Evolutionary conservation across 2,888 invertebrate genomes (phyloP).

Genomic region (Macaria notata): DNA sequence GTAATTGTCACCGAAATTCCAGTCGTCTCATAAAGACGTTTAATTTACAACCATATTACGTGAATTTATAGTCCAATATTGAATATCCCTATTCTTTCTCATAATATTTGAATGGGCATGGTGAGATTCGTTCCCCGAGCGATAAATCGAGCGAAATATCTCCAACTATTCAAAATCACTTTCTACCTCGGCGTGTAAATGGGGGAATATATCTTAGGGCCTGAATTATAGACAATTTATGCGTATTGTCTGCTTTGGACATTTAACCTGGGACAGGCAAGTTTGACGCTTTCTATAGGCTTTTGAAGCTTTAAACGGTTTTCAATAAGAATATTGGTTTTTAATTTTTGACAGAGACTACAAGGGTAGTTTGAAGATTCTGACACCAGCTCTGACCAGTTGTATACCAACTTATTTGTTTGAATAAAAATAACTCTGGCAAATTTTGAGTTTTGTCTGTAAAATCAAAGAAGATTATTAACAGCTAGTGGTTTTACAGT

Average conservation of each 20-base stretch:
- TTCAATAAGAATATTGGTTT: no score
- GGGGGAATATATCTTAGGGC: slow-evolving; percentile 44
- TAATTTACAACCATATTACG: slow-evolving; percentile 27
- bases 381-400: no score
- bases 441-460: no score
- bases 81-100: slow-evolving; percentile 34
- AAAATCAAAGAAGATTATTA: no score
- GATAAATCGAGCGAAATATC: slow-evolving; percentile 58
- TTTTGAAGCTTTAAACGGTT: neutral
- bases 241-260: slow-evolving; percentile 32
- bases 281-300: neutral
- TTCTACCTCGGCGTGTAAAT: slow-evolving; percentile 44
- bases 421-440: no score
- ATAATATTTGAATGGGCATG: slow-evolving; percentile 34
- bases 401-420: no score
- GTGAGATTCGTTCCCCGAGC: slow-evolving; percentile 44
- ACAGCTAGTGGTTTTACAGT: no score
- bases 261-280: slow-evolving; percentile 9
- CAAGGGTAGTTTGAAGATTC: no score
- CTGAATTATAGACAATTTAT: slow-evolving; percentile 47
- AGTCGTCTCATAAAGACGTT: slow-evolving; percentile 19
- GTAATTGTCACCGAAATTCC: slow-evolving; percentile 6
- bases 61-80: slow-evolving; percentile 34
- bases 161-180: slow-evolving; percentile 66
- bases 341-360: no score